Percentiles rank a stretch among this genome's conserved stretches.
Evolutionary conservation across 2,888 invertebrate genomes (phyloP).

Genomic region (Hemistola chrysoprasaria): DNA sequence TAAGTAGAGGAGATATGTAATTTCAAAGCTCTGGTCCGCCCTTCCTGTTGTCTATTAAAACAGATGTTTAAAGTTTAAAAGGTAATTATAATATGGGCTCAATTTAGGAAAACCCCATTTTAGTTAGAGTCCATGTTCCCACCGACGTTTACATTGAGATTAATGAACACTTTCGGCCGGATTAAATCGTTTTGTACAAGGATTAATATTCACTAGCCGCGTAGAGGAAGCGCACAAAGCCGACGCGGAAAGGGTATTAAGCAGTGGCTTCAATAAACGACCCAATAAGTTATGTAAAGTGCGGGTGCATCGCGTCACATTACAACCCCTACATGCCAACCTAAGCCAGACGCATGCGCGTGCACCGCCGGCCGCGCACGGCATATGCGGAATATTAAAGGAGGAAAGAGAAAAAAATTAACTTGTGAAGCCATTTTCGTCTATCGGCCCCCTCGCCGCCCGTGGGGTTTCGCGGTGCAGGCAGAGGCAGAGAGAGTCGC

Average conservation of each 20-base stretch:
- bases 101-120: slow-evolving; percentile 11
- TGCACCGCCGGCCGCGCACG: slow-evolving; percentile 72
- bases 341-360: slow-evolving; percentile 74
- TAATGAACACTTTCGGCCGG: slow-evolving; percentile 56
- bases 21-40: no score
- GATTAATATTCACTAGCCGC: slow-evolving; percentile 65
- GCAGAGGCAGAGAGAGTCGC: slow-evolving; percentile 71
- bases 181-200: slow-evolving; percentile 59
- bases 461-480: slow-evolving; percentile 63
- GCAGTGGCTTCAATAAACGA: slow-evolving; percentile 76
- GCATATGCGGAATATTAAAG: slow-evolving; percentile 82
- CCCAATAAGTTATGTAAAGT: slow-evolving; percentile 81
- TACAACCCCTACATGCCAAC: slow-evolving; percentile 67
- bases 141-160: slow-evolving; percentile 52
- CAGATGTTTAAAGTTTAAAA: no score
- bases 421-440: slow-evolving; percentile 83
- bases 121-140: slow-evolving; percentile 29
- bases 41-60: no score
- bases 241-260: slow-evolving; percentile 77
- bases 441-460: slow-evolving; percentile 75
- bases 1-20: no score
- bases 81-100: neutral
- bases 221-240: slow-evolving; percentile 70
- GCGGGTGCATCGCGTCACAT: slow-evolving; percentile 78
- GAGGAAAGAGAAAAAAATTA: slow-evolving; percentile 82